Base-by-base conservation (phyloP, 1,140 invertebrate species). In the Leptonema lineaticorne region DNA sequence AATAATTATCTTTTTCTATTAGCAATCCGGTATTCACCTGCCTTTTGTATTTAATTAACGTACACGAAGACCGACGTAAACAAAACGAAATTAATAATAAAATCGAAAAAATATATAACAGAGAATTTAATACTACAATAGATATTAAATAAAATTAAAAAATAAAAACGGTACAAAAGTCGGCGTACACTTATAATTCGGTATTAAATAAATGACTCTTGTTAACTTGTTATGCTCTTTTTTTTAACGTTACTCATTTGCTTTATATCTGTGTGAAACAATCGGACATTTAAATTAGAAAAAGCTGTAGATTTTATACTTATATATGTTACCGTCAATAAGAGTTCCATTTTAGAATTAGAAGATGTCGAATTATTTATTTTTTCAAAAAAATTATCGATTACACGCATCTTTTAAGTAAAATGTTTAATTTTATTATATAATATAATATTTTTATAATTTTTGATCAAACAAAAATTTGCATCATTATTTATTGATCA, bases 1-100 rank as follows among this genome's bases (percentile, higher is more conserved):
- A 69, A 72, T 72, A 69, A 72, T 72, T 33, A 62, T n/a, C 71
- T 33, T 72, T 69, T 72, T 68, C 71, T 72, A 72, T 68, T 67
- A 72, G 67, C 63, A 27, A 46, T 60, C 29, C 64, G n/a, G n/a
- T n/a, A 66, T 50, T 29, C 57, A 41, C 62, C 37, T 41, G 33
- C 64, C 8, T 24, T 57, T 14, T 9, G 48, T 65, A 37, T 41
- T 66, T 66, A 66, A 56, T 66, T 66, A 50, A 62, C n/a, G 33
- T 16, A n/a, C n/a, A n/a, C n/a, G n/a, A n/a, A n/a, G 9, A 41
- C 11, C 37, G 11, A 16, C 37, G 37, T 41, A 41, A 41, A 41
- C 37, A 41, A 41, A 41, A 41, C 37, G 16, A 41, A 41, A 33
- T 33, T 33, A 41, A 11, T 11, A 11, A 11, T 14, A 11, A 41